phyloP scores from a whole-genome alignment of 2,113 vertebrate species.

The Chloroceryle aenea region DNA sequence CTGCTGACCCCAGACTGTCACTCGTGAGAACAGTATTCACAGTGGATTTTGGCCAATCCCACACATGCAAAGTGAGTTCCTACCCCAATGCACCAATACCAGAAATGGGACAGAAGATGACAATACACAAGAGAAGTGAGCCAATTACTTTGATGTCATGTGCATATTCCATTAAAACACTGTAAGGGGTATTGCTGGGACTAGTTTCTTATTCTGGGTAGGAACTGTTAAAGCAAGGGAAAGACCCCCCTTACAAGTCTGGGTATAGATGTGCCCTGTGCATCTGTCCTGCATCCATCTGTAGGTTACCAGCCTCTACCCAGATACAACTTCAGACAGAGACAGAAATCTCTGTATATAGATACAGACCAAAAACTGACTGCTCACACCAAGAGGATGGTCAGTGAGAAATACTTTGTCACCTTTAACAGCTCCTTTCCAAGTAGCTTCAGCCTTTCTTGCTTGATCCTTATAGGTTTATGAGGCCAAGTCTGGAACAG shows the following conservation, averaged over 20 bases:
- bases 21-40: not conserved
- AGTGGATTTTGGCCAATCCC: not conserved
- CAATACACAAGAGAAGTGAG: not conserved
- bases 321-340: not conserved
- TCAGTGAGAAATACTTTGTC: not conserved
- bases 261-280: not conserved
- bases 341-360: not conserved
- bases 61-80: not conserved
- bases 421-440: not conserved
- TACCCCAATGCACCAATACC: not conserved
- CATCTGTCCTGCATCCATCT: not conserved
- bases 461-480: not conserved
- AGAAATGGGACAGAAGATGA: not conserved
- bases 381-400: not conserved
- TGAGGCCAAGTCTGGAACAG: not conserved
- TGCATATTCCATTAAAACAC: not conserved
- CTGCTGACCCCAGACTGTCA: not conserved
- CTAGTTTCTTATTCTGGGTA: not conserved
- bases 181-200: not conserved
- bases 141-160: not conserved
- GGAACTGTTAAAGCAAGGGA: not conserved
- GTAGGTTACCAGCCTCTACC: not conserved
- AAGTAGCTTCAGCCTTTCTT: not conserved
- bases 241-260: not conserved
- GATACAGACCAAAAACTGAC: not conserved